Base-by-base conservation (phyloP, 53 echinoderm and acorn worm genomes). In the Actinopyga echinites region DNA sequence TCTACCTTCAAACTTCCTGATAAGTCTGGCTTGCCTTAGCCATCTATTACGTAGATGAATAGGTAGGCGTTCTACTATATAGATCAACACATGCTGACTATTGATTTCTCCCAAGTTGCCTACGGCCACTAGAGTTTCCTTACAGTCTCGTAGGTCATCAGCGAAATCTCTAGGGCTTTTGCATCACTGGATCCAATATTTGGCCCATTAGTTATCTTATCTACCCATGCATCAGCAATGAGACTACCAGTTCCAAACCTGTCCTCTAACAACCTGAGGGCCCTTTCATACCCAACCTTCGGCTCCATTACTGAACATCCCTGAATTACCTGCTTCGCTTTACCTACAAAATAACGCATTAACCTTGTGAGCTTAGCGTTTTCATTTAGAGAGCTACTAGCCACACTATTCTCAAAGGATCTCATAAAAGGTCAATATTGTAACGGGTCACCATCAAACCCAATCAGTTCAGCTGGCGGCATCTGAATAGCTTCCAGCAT, bases 91-190 rank as follows among this genome's bases (percentile, higher is more conserved):
- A 49, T 71, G 58, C 3, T 56, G 88, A 24, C 21, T 88, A 30
- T 57, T 62, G 24, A 88, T 55, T 83, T 83, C 89, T 12, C 62
- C 37, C 5, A 89, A 40, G 56, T 5, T 54, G 64, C 85, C 89
- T 55, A 89, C 65, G 8, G 89, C 79, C n/a, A 24, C 28, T 12
- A 89, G 78, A 1, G 85, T 80, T 38, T 89, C 89, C 17, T 30
- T 25, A 82, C 79, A 85, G 28, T 60, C 74, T 24, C 73, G 56
- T 29, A 88, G 63, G 29, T 88, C 82, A 88, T 88, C 88, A 17
- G 88, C 88, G 73, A 74, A 84, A 23, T 88, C 83, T 45, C 83
- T 75, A 83, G 54, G 7, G 17, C 84, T 10, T 40, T 32, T 53
- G 62, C 65, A 36, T 37, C 36, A 86, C 54, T 40, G 17, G 74